These are phyloP conservation scores for Coregonus sp. DNA, from an alignment of 2,797 vertebrate species.

Conservation along the genomic window DNA sequence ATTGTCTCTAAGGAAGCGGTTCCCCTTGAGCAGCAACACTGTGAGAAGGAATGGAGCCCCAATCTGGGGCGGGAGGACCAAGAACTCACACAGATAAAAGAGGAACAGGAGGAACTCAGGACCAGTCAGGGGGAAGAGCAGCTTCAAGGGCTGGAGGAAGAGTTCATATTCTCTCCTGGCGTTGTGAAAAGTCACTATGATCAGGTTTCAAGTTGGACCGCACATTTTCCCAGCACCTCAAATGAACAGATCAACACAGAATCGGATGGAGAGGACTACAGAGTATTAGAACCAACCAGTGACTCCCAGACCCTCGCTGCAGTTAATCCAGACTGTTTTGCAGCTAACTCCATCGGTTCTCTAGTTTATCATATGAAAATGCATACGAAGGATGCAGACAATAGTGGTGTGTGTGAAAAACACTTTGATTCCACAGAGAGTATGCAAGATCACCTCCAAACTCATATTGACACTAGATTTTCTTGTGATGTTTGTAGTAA, in stretches of 20 bases:
- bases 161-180: background rate
- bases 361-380: background rate
- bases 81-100: background rate
- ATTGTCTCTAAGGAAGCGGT: background rate
- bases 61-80: background rate
- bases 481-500: background rate
- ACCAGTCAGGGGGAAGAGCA: background rate
- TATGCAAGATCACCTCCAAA: background rate
- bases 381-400: background rate
- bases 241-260: background rate
- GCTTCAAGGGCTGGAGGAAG: background rate
- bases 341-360: background rate
- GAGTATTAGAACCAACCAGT: background rate
- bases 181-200: background rate
- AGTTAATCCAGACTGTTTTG: background rate
- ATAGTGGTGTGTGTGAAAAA: background rate
- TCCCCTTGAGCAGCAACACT: background rate
- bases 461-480: background rate
- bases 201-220: background rate
- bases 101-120: background rate
- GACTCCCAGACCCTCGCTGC: background rate
- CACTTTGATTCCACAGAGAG: background rate
- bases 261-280: background rate
- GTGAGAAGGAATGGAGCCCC: background rate
- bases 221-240: background rate